These are phyloP conservation scores for Ethmia dodecea DNA, from an alignment of 2,888 invertebrate genomes.

Conservation along the genomic window DNA sequence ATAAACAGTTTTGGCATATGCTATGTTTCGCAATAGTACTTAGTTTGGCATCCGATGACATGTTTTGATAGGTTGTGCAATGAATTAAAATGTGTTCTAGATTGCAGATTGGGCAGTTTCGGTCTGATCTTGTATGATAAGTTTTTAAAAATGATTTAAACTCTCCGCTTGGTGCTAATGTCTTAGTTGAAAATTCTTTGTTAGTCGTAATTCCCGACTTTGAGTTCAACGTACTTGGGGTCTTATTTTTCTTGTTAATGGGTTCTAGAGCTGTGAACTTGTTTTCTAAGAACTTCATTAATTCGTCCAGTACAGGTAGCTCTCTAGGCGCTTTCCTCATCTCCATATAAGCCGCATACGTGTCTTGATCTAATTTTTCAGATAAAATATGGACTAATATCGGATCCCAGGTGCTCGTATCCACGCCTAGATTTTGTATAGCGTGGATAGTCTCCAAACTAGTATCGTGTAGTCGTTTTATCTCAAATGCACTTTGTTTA, in stretches of 20 bases:
- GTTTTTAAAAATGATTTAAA: not conserved
- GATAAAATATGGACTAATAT: conserved; percentile 15
- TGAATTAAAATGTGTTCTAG: not conserved
- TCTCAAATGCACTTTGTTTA: conserved; percentile 6
- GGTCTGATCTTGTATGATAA: not conserved
- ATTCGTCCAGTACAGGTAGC: conserved; percentile 8
- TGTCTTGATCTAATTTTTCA: conserved; percentile 17
- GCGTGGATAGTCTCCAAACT: conserved; percentile 11
- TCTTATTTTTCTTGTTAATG: not conserved
- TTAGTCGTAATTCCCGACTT: not conserved
- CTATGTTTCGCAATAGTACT: not conserved
- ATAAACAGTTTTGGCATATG: not conserved
- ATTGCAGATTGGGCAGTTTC: not conserved
- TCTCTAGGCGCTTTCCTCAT: conserved; percentile 3
- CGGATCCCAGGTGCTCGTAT: conserved; percentile 17
- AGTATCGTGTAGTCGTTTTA: conserved; percentile 14
- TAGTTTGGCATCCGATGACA: not conserved
- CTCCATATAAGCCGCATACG: conserved; percentile 14
- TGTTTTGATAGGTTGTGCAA: not conserved
- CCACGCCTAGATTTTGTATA: conserved; percentile 12
- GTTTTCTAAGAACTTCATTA: conserved; percentile 9
- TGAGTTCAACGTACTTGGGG: not conserved
- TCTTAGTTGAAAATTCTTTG: not conserved
- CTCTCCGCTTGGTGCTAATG: not conserved
- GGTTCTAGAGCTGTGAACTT: conserved; percentile 14